phyloP scores from a whole-genome alignment of 53 echinoderm and acorn worm species.

The Apostichopus leukothele region DNA sequence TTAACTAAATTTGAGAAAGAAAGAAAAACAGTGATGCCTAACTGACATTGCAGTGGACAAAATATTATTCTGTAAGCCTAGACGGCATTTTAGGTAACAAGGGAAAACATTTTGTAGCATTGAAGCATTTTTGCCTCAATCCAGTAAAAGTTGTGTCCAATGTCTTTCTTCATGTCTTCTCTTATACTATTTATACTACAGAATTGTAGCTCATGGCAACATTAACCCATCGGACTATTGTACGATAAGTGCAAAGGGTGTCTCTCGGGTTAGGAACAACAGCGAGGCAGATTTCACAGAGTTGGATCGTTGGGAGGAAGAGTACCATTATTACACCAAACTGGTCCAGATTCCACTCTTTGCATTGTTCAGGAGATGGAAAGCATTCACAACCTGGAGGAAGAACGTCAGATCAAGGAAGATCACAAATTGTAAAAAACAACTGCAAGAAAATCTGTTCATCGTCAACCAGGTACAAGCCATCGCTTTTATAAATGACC shows the following conservation, averaged over 20 bases:
- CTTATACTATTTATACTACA: conserved; percentile 18
- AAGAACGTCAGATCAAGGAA: conserved; percentile 86
- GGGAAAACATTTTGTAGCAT: too few species aligned
- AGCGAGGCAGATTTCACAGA: conserved; percentile 98
- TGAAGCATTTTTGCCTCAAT: neutral
- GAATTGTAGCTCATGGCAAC: conserved; percentile 91
- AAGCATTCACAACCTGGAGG: conserved; percentile 96
- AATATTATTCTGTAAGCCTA: too few species aligned
- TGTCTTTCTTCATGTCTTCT: neutral
- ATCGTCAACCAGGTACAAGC: conserved; percentile 88
- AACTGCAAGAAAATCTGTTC: conserved; percentile 93
- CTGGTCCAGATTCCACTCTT: conserved; percentile 86
- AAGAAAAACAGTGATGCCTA: too few species aligned
- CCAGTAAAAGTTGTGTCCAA: neutral
- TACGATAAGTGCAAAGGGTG: conserved; percentile 94
- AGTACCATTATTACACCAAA: conserved; percentile 86
- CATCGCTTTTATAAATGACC: too few species aligned
- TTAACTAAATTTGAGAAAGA: too few species aligned
- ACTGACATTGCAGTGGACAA: too few species aligned
- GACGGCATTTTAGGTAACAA: too few species aligned
- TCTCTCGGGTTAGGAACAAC: conserved; percentile 74
- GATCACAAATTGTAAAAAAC: conserved; percentile 89
- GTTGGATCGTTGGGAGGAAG: conserved; percentile 97
- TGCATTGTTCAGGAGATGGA: conserved; percentile 96
- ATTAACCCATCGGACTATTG: conserved; percentile 90